Evolutionary conservation across 2,113 vertebrate species (phyloP).

Genomic region (Sterrhoptilus dennistouni): DNA sequence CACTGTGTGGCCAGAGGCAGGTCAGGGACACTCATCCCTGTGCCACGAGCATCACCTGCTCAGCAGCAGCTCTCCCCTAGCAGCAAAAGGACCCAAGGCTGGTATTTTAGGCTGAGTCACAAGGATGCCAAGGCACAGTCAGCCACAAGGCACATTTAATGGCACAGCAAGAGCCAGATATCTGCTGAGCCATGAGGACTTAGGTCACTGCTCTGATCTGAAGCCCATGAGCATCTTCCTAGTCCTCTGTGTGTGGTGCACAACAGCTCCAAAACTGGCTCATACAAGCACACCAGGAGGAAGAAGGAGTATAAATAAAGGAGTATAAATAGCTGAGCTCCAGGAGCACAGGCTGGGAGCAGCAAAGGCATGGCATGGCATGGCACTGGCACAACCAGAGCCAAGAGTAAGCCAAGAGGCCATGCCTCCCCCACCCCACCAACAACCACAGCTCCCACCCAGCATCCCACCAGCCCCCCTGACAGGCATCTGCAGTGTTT

Average conservation of each 20-base stretch:
- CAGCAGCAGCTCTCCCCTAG: neutral
- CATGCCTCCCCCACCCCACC: fast-evolving
- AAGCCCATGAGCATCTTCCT: neutral
- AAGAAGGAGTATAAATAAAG: neutral
- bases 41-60: neutral
- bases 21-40: fast-evolving
- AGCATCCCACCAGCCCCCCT: neutral
- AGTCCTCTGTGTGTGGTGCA: neutral
- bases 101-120: neutral
- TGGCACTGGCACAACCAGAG: neutral
- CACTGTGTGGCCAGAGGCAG: neutral
- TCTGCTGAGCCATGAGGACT: neutral
- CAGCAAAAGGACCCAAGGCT: neutral
- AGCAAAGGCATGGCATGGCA: fast-evolving
- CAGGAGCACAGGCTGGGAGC: neutral
- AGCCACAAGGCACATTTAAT: neutral
- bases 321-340: neutral
- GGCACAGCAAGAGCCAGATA: neutral
- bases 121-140: neutral
- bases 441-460: neutral
- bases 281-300: neutral
- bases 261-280: neutral
- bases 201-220: neutral
- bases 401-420: fast-evolving
- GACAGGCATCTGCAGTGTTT: neutral